Evolutionary conservation across 2,797 vertebrate genomes (phyloP).

Genomic region (Poecile montanus): DNA sequence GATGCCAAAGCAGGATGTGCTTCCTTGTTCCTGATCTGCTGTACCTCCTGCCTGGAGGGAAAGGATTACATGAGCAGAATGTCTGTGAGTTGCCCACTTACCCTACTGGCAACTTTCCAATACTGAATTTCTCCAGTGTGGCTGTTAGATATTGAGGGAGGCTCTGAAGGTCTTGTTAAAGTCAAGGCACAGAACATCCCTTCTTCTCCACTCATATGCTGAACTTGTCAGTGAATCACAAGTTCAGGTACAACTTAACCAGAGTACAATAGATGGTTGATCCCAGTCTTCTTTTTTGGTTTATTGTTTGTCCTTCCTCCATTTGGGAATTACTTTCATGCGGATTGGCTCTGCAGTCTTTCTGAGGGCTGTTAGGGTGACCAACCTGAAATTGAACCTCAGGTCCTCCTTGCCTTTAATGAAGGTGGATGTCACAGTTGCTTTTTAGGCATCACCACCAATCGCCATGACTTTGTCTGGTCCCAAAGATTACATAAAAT

Average conservation of each 20-base stretch:
- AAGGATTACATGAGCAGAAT: neutral
- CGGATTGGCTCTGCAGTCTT: neutral
- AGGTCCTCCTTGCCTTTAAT: neutral
- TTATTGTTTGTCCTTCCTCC: neutral
- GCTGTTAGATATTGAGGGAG: neutral
- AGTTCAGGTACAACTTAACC: neutral
- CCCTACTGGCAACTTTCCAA: neutral
- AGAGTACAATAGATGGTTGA: neutral
- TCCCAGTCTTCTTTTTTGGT: neutral
- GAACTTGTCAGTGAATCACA: neutral
- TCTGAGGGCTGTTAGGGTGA: neutral
- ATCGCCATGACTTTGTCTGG: neutral
- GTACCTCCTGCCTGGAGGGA: neutral
- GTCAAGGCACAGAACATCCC: neutral
- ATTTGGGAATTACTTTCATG: neutral
- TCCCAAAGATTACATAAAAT: neutral
- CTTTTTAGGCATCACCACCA: neutral
- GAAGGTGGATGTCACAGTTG: neutral
- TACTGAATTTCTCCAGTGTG: neutral
- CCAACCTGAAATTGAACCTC: neutral
- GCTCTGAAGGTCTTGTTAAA: neutral
- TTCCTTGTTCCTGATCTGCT: neutral
- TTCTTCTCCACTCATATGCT: neutral
- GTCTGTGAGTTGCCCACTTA: neutral
- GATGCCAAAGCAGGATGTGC: neutral